Evolutionary conservation across 2,113 vertebrate genomes (phyloP), one percentile per base, ranked within the genome.

Genomic region (Hucho hucho): DNA sequence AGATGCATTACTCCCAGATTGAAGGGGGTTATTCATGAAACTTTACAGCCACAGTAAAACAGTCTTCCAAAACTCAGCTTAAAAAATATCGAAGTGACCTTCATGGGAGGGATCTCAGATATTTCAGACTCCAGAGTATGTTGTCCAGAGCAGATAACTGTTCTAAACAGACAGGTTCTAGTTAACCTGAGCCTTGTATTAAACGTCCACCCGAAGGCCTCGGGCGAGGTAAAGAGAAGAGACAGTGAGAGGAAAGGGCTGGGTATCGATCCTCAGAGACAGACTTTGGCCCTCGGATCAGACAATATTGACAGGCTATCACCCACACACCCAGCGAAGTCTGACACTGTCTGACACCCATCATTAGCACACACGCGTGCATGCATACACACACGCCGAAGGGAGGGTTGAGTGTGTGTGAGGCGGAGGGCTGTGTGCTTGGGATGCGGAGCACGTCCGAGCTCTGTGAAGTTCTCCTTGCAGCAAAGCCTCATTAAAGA

Each of bases 401-500:
- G 56, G 16, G n/a, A n/a, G 59, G 24, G 61, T 59, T 64, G 72
- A 72, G 69, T 76, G 68, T 73, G 67, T 71, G 78, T 75, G 70
- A 80, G 69, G 72, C 82, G 75, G 72, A 43, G 49, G 49, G 49
- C 3, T 59, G 77, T 73, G 70, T 66, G 81, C 77, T 91, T 91
- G 81, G 84, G 81, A 91, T 87, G 83, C 89, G 79, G 84, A 85
- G 81, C 83, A 87, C 87, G 77, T 83, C 81, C 78, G 81, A 85
- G 79, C 83, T 80, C 73, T 74, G 64, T 77, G 78, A 79, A 82
- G 83, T 79, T 81, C n/a, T 13, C 78, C 76, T 85, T 84, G 86
- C 87, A 86, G 88, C 84, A 87, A 84, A 90, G 88, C 84, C 88
- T 90, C 89, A 90, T 87, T 91, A 90, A 89, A 88, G 86, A 22